Evolutionary conservation across 2,113 vertebrate species (phyloP).

Genomic region (Paralichthys olivaceus): DNA sequence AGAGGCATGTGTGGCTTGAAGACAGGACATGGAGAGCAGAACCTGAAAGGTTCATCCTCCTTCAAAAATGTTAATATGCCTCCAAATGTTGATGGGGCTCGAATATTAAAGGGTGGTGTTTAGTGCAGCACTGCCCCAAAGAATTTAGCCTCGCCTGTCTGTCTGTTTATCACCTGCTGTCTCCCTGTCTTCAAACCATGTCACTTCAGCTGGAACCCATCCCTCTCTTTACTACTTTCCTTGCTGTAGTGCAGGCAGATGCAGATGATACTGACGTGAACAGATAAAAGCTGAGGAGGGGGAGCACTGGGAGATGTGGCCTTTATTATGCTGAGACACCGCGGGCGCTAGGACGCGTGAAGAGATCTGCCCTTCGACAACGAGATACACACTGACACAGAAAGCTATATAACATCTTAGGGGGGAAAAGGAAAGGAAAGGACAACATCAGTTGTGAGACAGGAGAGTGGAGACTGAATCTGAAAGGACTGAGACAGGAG

Average conservation of each 20-base stretch:
- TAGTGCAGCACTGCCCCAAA: neutral
- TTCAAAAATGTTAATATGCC: slow-evolving; percentile 47
- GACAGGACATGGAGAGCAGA: neutral
- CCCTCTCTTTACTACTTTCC: neutral
- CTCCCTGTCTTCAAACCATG: neutral
- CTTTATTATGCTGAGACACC: slow-evolving; percentile 9
- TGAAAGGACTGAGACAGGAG: neutral
- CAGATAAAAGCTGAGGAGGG: slow-evolving; percentile 53
- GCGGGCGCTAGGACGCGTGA: too few species aligned
- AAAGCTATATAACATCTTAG: neutral
- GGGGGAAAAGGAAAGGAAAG: neutral
- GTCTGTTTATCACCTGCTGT: slow-evolving; percentile 29
- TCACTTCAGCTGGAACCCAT: neutral
- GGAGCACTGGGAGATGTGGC: slow-evolving; percentile 52
- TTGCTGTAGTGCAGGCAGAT: neutral
- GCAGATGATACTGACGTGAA: slow-evolving; percentile 1
- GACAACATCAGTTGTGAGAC: too few species aligned
- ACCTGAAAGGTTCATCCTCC: neutral
- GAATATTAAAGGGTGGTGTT: slow-evolving; percentile 52
- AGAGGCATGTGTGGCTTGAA: neutral
- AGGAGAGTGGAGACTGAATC: neutral
- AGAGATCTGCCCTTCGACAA: neutral
- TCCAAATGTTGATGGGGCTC: slow-evolving; percentile 43
- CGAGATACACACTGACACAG: neutral
- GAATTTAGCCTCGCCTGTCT: slow-evolving; percentile 2